These are phyloP conservation scores for Adelphocoris suturalis DNA, from an alignment of 2,888 invertebrate genomes.

Conservation along the genomic window DNA sequence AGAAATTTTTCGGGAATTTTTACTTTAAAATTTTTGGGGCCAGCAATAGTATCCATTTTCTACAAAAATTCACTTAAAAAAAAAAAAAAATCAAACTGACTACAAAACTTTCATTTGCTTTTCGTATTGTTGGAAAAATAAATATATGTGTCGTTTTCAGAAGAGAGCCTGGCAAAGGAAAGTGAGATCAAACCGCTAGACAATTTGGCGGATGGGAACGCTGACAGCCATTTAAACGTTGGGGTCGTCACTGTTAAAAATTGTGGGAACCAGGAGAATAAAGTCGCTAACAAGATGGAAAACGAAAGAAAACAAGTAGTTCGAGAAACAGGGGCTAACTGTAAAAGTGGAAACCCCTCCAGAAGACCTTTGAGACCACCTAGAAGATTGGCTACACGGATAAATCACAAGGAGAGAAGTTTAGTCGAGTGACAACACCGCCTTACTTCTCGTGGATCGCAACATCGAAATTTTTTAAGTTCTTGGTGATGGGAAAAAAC, in stretches of 20 bases:
- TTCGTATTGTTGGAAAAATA: too few species aligned
- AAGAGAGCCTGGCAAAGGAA: background rate
- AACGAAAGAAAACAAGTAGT: conserved; percentile 31
- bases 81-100: too few species aligned
- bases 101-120: too few species aligned
- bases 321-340: background rate
- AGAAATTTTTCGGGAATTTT: too few species aligned
- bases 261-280: background rate
- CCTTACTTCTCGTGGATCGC: background rate
- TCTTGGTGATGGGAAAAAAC: too few species aligned
- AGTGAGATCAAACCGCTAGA: background rate
- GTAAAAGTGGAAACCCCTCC: background rate
- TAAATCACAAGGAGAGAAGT: background rate
- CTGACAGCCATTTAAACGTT: background rate
- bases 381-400: conserved; percentile 1
- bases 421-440: background rate
- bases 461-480: too few species aligned
- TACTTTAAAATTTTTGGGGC: too few species aligned
- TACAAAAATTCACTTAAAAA: too few species aligned
- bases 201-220: background rate
- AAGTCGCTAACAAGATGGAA: conserved; percentile 11
- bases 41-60: too few species aligned
- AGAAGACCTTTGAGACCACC: background rate
- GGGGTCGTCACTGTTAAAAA: background rate
- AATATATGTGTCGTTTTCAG: background rate